Evolutionary conservation across 35 echinoderm and acorn worm genomes (phyloP).

Genomic region (Diadema setosum): DNA sequence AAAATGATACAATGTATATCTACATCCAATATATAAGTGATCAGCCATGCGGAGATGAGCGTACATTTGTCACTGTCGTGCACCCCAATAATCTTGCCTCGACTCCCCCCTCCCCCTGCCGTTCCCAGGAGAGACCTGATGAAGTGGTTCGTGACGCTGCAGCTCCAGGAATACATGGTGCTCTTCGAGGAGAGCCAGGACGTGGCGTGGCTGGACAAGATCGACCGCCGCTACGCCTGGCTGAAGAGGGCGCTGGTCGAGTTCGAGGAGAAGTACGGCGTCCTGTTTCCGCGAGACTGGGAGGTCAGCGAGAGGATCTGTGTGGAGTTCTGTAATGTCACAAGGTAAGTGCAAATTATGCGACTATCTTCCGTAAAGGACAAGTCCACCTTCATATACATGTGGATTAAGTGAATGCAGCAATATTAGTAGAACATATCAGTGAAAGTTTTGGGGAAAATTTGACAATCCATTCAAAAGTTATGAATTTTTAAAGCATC

Average conservation of each 20-base stretch:
- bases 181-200: slow-evolving; percentile 97
- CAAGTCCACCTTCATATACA: too few relatives aligned
- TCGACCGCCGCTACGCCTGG: slow-evolving; percentile 95
- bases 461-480: too few relatives aligned
- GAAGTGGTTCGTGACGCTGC: slow-evolving; percentile 96
- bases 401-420: too few relatives aligned
- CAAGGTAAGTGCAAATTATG: slow-evolving; percentile 72
- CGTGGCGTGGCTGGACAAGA: slow-evolving; percentile 98
- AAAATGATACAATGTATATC: too few relatives aligned
- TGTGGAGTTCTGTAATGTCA: slow-evolving; percentile 98
- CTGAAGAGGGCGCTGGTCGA: slow-evolving; percentile 93
- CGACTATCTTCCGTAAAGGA: too few relatives aligned
- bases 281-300: slow-evolving; percentile 88
- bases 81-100: too few relatives aligned
- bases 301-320: slow-evolving; percentile 95
- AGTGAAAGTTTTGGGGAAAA: too few relatives aligned
- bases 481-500: too few relatives aligned
- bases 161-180: slow-evolving; percentile 95
- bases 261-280: slow-evolving; percentile 92
- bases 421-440: too few relatives aligned
- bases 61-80: too few relatives aligned
- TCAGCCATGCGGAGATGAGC: too few relatives aligned
- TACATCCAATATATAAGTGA: too few relatives aligned
- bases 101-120: background rate
- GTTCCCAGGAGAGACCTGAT: slow-evolving; percentile 80